Evolutionary conservation across 2,888 invertebrate genomes (phyloP).

Genomic region (Chrysolina americana): DNA sequence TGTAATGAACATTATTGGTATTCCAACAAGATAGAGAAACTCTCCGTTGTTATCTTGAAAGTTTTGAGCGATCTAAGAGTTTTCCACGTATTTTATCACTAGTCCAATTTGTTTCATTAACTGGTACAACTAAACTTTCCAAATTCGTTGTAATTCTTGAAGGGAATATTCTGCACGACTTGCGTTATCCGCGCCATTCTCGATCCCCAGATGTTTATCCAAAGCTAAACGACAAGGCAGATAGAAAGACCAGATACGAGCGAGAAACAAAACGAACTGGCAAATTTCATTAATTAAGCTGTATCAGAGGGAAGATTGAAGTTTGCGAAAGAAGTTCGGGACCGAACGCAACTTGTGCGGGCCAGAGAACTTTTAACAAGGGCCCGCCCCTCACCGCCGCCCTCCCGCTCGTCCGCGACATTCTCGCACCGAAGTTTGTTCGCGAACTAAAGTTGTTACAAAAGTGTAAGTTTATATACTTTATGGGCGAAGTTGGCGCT

Average conservation of each 20-base stretch:
- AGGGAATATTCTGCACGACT: background rate
- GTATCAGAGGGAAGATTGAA: slow-evolving; percentile 8
- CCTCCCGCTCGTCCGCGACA: slow-evolving; percentile 53
- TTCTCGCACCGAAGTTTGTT: slow-evolving; percentile 65
- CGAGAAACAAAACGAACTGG: slow-evolving; percentile 15
- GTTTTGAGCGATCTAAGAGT: too few species aligned
- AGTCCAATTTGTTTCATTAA: background rate
- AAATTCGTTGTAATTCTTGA: background rate
- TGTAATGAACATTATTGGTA: too few species aligned
- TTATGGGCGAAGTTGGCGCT: slow-evolving; percentile 70
- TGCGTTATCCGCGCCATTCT: background rate
- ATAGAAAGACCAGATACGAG: background rate
- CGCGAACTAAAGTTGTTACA: slow-evolving; percentile 69
- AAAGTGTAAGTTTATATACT: slow-evolving; percentile 71
- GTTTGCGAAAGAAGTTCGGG: slow-evolving; percentile 12
- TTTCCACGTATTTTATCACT: background rate
- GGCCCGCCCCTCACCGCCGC: background rate
- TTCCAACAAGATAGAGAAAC: too few species aligned
- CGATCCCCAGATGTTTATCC: background rate
- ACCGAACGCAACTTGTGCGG: slow-evolving; percentile 13
- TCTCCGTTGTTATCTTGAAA: too few species aligned
- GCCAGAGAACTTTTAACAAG: slow-evolving; percentile 23
- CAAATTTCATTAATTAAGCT: slow-evolving; percentile 17
- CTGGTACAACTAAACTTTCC: too few species aligned
- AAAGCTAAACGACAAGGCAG: background rate